These are phyloP conservation scores for Drosophila neocordata DNA, from an alignment of 1,140 invertebrate species.

Conservation along the genomic window DNA sequence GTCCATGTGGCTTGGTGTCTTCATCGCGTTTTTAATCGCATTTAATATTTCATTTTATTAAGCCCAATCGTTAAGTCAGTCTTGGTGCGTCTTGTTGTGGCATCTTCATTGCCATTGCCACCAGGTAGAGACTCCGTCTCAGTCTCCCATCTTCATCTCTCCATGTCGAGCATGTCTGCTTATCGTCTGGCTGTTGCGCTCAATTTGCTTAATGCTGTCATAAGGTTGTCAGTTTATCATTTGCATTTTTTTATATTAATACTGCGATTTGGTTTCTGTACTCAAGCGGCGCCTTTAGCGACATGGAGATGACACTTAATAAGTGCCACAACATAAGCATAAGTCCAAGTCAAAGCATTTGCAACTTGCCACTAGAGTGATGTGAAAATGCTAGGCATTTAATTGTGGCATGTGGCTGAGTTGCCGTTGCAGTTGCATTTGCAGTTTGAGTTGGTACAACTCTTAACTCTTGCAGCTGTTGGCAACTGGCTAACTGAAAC, in stretches of 20 bases:
- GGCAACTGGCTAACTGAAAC: slow-evolving; percentile 44
- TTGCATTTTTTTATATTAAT: slow-evolving; percentile 49
- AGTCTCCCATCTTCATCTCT: slow-evolving; percentile 1
- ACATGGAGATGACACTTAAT: slow-evolving; percentile 75
- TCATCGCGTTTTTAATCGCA: slow-evolving; percentile 72
- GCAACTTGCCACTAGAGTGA: slow-evolving; percentile 1
- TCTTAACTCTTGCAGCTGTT: slow-evolving; percentile 31
- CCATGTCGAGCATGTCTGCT: slow-evolving; percentile 46
- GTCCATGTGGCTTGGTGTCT: slow-evolving; percentile 43
- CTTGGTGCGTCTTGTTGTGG: slow-evolving; percentile 31
- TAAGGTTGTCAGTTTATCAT: slow-evolving; percentile 80
- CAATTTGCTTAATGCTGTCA: slow-evolving; percentile 80
- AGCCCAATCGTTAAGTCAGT: slow-evolving; percentile 64
- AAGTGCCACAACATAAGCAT: slow-evolving; percentile 35
- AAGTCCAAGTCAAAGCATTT: not conserved
- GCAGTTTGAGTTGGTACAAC: not conserved
- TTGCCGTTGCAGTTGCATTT: not conserved
- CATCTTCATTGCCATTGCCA: slow-evolving; percentile 23
- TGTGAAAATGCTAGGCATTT: slow-evolving; percentile 55
- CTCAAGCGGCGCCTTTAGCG: slow-evolving; percentile 64
- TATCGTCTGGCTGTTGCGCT: slow-evolving; percentile 56
- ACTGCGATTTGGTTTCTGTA: not conserved
- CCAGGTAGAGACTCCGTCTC: not conserved
- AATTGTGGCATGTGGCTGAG: slow-evolving; percentile 64
- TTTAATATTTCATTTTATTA: slow-evolving; percentile 82